Base-by-base conservation (phyloP, 2,797 vertebrate species). In the Eutrigla gurnardus region DNA sequence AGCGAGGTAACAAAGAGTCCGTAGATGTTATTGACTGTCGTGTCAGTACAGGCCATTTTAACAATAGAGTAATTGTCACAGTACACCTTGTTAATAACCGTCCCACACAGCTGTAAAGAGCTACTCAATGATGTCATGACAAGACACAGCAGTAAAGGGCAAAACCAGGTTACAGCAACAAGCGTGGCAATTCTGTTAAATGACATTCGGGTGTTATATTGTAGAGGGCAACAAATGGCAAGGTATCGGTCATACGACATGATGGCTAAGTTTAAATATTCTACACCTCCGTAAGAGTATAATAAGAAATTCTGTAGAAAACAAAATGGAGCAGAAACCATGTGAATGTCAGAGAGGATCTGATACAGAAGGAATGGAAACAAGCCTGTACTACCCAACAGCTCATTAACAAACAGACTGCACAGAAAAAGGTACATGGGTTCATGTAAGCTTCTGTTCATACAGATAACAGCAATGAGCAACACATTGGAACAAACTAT, bases 211-310 rank as follows among this genome's bases (percentile, higher is more conserved):
- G 47, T 42, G 47, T 55, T 37, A 55, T 86, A 83, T 11, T 83
- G 78, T 2, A 86, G 78, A 47, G 84, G 84, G 8, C 1, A 49
- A n/a, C 81, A 86, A 43, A 86, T 86, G 3, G 84, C 71, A 0
- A 70, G 50, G 17, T 82, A 82, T 11, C 84, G 15, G 75, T 84
- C 84, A 13, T 79, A 86, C 3, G 85, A 75, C 82, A 86, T 86
- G n/a, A 73, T 3, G 1, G 76, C 45, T 7, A 86, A 36, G 36
- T 4, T 78, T 0, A 25, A 45, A 17, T 72, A 8, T 0, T 86
- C 78, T 0, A 83, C 32, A 13, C 0, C 0, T 0, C 0, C 81
- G 2, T 86, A 86, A 0, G 40, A 10, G 1, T 65, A 63, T 1
- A 86, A 0, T 13, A 35, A 74, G 25, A 32, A 81, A 4, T 64